Base-by-base conservation (phyloP, 2,797 vertebrate genomes). In the Tenualosa thibaudeaui region DNA sequence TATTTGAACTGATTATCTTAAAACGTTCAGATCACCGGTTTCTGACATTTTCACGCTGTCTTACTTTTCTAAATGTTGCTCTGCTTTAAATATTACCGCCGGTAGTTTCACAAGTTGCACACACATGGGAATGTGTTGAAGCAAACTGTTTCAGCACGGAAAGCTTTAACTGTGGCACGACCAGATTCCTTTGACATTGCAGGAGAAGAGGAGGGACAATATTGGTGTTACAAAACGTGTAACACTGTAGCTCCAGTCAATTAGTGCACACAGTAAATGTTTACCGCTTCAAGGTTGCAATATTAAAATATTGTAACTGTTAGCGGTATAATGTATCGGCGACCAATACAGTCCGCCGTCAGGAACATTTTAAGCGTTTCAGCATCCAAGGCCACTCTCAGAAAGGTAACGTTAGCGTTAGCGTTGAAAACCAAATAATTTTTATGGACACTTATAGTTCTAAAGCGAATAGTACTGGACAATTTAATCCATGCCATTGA, bases 141-240 rank as follows among this genome's bases (percentile, higher is more conserved):
- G 71, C 71, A 22, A 43, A 46, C 40, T 78, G 71, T 78, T 78
- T 78, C 71, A 78, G 71, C 19, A 43, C 86, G 91, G 91, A 93
- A 1, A 54, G 0, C 78, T 85, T 81, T 19, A 86, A 22, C 6
- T 0, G 93, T 3, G 83, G 92, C 88, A 93, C 93, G 82, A 81
- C 85, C 90, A 83, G 82, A 86, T 91, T 90, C 90, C 93, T 89
- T 90, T 96, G 95, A 96, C 95, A 94, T 96, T 96, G 95, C 90
- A 46, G 60, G 51, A 81, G 86, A 84, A 65, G 86, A 62, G 89
- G 88, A 86, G 85, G 89, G 89, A 85, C 75, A 81, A 84, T 54
- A 24, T 56, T 84, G 84, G 86, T 83, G 90, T 93, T 92, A 92
- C 53, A 87, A 78, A 93, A 93, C 90, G 84, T 68, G 82, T 78